Percentiles rank a stretch among this genome's conserved stretches.
These are phyloP conservation scores for Salvelinus alpinus DNA, from an alignment of 2,113 vertebrate species.

Conservation along the genomic window DNA sequence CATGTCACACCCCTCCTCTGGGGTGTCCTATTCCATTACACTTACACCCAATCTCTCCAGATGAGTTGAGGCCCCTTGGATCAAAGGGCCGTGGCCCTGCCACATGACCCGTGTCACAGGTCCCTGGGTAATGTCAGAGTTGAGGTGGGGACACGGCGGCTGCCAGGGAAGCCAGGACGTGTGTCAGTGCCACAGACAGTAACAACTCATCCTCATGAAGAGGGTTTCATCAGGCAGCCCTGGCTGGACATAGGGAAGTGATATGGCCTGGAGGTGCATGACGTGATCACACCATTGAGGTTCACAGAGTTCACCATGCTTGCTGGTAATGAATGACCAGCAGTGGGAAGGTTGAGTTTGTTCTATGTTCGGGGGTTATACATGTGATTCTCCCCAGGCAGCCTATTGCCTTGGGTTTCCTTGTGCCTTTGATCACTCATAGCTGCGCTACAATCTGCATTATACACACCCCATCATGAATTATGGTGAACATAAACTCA, in stretches of 20 bases:
- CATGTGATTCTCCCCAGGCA: slow-evolving; percentile 8
- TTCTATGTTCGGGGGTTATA: slow-evolving; percentile 3
- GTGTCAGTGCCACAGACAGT: slow-evolving; percentile 56
- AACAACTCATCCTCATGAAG: slow-evolving; percentile 61
- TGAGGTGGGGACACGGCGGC: slow-evolving; percentile 51
- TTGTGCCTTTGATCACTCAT: too few relatives aligned
- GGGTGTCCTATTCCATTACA: slow-evolving; percentile 65
- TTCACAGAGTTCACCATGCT: slow-evolving; percentile 45
- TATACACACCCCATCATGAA: too few relatives aligned
- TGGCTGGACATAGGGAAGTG: slow-evolving; percentile 4
- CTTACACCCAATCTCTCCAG: slow-evolving; percentile 52
- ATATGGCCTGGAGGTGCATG: slow-evolving; percentile 1
- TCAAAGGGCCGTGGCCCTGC: slow-evolving; percentile 48
- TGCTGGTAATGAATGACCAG: background rate
- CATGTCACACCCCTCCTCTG: slow-evolving; percentile 37
- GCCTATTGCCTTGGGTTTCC: slow-evolving; percentile 23
- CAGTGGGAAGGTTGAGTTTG: background rate
- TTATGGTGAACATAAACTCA: too few relatives aligned
- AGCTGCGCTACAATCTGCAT: too few relatives aligned
- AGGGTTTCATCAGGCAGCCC: slow-evolving; percentile 22
- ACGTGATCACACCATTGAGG: slow-evolving; percentile 10
- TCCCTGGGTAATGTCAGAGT: slow-evolving; percentile 71
- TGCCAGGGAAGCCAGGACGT: slow-evolving; percentile 24
- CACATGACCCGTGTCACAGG: slow-evolving; percentile 61
- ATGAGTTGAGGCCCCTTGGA: slow-evolving; percentile 54